Evolutionary conservation across 2,797 vertebrate genomes (phyloP).

Genomic region (Percopsis omiscomaycus): DNA sequence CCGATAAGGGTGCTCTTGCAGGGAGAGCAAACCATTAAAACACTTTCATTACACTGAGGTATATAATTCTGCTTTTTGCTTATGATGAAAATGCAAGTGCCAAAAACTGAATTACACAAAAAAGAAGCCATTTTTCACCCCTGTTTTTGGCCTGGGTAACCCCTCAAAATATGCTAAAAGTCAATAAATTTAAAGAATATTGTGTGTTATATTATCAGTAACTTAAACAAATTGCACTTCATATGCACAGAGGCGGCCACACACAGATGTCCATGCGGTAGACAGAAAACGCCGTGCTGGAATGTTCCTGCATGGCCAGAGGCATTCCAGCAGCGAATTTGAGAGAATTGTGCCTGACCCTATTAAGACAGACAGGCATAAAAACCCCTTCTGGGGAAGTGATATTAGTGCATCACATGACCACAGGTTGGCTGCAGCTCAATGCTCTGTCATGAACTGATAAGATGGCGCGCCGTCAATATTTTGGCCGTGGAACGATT

Average conservation of each 20-base stretch:
- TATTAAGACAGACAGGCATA: constrained; percentile 38
- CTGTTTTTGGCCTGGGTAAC: constrained; percentile 4
- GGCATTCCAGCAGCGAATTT: constrained; percentile 36
- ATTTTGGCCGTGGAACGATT: constrained; percentile 5
- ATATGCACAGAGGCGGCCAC: constrained; percentile 9
- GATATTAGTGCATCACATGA: constrained; percentile 48
- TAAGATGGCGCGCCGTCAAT: constrained; percentile 55
- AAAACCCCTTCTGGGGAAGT: constrained; percentile 35
- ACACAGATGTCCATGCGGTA: constrained; percentile 6
- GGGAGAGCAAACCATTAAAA: constrained; percentile 27
- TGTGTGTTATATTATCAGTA: neutral
- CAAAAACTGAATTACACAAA: constrained; percentile 1
- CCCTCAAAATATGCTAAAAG: neutral
- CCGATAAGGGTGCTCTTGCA: constrained; percentile 33
- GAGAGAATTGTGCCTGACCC: constrained; percentile 61
- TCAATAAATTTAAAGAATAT: neutral
- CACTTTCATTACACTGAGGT: constrained; percentile 32
- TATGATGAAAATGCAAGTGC: constrained; percentile 6
- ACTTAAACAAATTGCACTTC: neutral
- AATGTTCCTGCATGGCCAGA: neutral
- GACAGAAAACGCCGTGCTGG: neutral
- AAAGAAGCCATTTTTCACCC: neutral
- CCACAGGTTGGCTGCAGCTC: constrained; percentile 40
- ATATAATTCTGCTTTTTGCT: neutral
- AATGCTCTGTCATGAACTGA: constrained; percentile 48